Percentiles rank a stretch among this genome's conserved stretches.
These are phyloP conservation scores for Lordiphosa fenestrarum DNA, from an alignment of 2,888 invertebrate genomes.

Conservation along the genomic window DNA sequence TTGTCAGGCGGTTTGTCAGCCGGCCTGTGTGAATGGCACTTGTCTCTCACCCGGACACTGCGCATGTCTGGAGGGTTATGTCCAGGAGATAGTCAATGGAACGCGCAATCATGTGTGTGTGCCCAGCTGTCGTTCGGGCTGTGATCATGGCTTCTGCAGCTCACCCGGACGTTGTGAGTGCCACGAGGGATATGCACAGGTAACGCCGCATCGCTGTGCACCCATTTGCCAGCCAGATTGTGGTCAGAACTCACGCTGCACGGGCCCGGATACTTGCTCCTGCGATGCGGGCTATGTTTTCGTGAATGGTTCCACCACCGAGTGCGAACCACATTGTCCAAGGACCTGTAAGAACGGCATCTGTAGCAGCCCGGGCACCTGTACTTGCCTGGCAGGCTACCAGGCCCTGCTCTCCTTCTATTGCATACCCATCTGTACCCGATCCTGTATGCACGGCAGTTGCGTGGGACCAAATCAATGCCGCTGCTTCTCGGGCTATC, in stretches of 20 bases:
- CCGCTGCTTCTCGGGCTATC: constrained; percentile 80
- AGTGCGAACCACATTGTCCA: constrained; percentile 75
- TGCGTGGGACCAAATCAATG: constrained; percentile 80
- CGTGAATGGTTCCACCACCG: constrained; percentile 64
- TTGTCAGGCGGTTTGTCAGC: constrained; percentile 82
- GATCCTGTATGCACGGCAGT: constrained; percentile 71
- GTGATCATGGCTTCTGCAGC: constrained; percentile 80
- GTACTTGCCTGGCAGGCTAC: constrained; percentile 76
- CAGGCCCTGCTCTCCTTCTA: constrained; percentile 64
- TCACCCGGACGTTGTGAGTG: constrained; percentile 77
- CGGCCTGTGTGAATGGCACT: constrained; percentile 81
- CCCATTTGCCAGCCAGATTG: constrained; percentile 68
- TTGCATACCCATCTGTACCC: constrained; percentile 72
- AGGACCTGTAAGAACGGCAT: constrained; percentile 77
- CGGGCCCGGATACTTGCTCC: constrained; percentile 78
- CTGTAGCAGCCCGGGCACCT: constrained; percentile 79
- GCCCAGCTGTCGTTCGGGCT: constrained; percentile 74
- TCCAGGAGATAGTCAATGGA: constrained; percentile 62
- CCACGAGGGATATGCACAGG: constrained; percentile 68
- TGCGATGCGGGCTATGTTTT: constrained; percentile 66
- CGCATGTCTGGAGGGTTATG: constrained; percentile 66
- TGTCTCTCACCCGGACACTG: constrained; percentile 80
- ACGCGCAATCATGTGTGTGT: constrained; percentile 69
- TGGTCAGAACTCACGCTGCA: constrained; percentile 77
- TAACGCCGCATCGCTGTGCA: constrained; percentile 67